These are phyloP conservation scores for Gnathonemus echidnorhynchus DNA, from an alignment of 2,113 vertebrate genomes.

Conservation along the genomic window DNA sequence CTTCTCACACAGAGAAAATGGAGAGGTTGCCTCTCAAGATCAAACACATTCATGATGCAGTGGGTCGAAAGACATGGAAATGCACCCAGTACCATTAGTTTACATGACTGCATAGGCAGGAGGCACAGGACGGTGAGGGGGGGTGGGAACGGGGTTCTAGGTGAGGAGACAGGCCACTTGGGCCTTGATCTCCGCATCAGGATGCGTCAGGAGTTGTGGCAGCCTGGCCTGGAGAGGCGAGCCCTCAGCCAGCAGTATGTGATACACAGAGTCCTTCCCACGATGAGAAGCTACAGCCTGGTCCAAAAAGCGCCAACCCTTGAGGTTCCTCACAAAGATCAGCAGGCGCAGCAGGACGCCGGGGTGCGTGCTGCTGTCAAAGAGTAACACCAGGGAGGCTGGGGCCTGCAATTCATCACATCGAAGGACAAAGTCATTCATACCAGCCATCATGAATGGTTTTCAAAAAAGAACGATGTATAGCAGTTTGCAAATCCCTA, in stretches of 20 bases:
- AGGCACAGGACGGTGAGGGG: constrained; percentile 13
- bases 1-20: not conserved
- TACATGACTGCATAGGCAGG: not conserved
- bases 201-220: constrained; percentile 65
- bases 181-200: constrained; percentile 71
- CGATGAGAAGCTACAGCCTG: constrained; percentile 52
- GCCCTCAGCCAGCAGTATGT: constrained; percentile 64
- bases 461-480: not conserved
- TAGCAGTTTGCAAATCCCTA: not conserved
- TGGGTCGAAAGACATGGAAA: not conserved
- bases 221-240: constrained; percentile 68
- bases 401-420: constrained; percentile 58
- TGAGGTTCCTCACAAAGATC: constrained; percentile 73
- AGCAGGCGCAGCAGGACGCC: constrained; percentile 76
- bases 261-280: constrained; percentile 69
- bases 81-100: not conserved
- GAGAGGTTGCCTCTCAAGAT: not conserved
- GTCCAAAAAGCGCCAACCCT: constrained; percentile 48
- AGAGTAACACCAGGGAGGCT: constrained; percentile 70
- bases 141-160: constrained; percentile 31
- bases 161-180: constrained; percentile 72
- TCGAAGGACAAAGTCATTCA: not conserved
- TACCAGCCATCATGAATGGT: not conserved
- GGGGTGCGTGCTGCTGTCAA: constrained; percentile 59
- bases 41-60: not conserved